Percentiles rank a stretch among this genome's conserved stretches.
These are phyloP conservation scores for Myanophis thanlyinensis DNA, from an alignment of 2,113 vertebrate species.

Conservation along the genomic window DNA sequence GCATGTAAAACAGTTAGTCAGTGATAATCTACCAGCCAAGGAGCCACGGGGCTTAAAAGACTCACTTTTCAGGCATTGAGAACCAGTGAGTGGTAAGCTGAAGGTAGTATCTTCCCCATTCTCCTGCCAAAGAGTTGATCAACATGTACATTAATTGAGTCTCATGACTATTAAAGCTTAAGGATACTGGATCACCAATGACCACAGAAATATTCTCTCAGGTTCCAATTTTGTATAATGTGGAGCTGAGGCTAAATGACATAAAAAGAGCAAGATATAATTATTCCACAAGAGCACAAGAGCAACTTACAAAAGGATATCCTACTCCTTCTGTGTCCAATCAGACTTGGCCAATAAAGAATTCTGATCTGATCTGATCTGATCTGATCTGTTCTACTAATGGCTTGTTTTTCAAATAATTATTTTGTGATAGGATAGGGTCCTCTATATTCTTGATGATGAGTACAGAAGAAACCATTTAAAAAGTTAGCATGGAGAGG, in stretches of 20 bases:
- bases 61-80: neutral
- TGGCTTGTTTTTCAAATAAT: neutral
- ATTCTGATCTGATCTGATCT: too few species aligned
- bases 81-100: neutral
- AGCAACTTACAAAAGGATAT: neutral
- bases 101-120: neutral
- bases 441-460: neutral
- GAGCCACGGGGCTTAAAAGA: neutral
- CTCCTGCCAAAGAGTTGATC: neutral
- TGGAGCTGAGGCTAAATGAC: neutral
- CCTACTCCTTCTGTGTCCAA: neutral
- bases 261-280: neutral
- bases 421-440: neutral
- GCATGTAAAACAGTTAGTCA: neutral
- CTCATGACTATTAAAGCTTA: neutral
- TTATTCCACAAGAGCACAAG: neutral
- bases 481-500: neutral
- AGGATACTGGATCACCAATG: neutral
- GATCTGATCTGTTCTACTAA: neutral
- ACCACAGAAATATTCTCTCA: neutral
- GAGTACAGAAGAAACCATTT: neutral
- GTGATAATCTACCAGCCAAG: neutral
- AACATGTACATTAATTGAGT: too few species aligned
- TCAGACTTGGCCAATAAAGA: too few species aligned
- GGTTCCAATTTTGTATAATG: neutral